Base-by-base conservation (phyloP, 2,113 vertebrate species). In the Sinosuthora webbiana region DNA sequence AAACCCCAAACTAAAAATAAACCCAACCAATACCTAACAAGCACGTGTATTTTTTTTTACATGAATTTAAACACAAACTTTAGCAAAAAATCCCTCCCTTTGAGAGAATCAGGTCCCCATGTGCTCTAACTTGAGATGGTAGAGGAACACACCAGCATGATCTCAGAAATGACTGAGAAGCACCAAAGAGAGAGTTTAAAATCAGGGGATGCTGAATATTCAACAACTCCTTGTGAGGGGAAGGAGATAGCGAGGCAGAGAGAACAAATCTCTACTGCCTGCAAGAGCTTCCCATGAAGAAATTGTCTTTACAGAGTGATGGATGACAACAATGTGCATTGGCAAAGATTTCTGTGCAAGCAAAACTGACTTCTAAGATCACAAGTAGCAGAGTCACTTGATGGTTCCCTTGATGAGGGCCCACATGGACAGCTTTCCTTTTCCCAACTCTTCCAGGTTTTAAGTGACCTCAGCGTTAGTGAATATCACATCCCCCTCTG, bases 21-120 rank as follows among this genome's bases (percentile, higher is more conserved):
- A 1, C 21, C 21, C 12, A 67, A 12, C 23, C 93, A 94, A 97
- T 97, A 92, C 88, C 80, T 89, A 94, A 92, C 70, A 95, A 91
- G 86, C 41, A 97, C 83, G 71, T 90, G 79, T 94, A 93, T 96
- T 59, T 23, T 3, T 78, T 86, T 52, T 42, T 15, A 92, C 52
- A 60, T 68, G 7, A 95, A 94, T 95, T 94, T 92, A 97, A 97
- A 94, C 75, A 85, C 77, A 96, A 53, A 96, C 78, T 96, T 98
- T 70, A 93, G 84, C 18, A 47, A 95, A 90, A 91, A 91, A 87
- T 28, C 20, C 27, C 7, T 85, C 74, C 50, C 89, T 90, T 94
- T 96, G 96, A 96, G 91, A 95, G 95, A 88, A 92, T 92, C 94
- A 89, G 56, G 74, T 91, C 97, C 75, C 93, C 69, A 49, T 80